Conservation (phyloP, 2,797 vertebrate species). For the Rhynchotus rufescens region DNA sequence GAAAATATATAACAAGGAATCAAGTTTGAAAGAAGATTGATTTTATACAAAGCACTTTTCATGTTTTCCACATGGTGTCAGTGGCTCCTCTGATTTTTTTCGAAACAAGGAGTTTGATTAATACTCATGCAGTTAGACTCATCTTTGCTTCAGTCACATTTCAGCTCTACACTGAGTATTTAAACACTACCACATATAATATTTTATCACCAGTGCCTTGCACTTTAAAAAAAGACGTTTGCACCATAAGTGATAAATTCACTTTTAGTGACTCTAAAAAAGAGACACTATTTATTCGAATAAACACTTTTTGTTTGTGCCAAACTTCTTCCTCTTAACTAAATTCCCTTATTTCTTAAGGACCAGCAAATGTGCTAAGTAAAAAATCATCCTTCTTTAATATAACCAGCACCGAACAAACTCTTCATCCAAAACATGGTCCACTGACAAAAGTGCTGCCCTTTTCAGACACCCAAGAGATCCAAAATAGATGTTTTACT, state of each 20-base stretch:
- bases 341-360: not conserved
- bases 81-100: slow-evolving; percentile 51
- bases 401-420: slow-evolving; percentile 15
- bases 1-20: not conserved
- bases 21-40: not conserved
- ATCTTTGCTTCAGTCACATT: not conserved
- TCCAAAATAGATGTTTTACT: slow-evolving; percentile 50
- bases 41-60: slow-evolving; percentile 48
- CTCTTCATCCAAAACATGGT: slow-evolving; percentile 13
- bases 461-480: slow-evolving; percentile 21
- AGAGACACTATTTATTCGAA: not conserved
- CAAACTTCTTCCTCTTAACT: not conserved
- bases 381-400: not conserved
- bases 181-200: not conserved
- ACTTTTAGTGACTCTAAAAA: not conserved
- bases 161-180: not conserved
- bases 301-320: not conserved
- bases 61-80: slow-evolving; percentile 69
- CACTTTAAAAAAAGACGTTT: not conserved
- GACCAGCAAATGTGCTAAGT: slow-evolving; percentile 1
- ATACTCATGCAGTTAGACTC: not conserved
- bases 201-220: not conserved
- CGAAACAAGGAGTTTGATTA: not conserved
- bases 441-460: not conserved
- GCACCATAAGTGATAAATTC: not conserved